A percentile compares a stretch with the other conserved stretches of the same genome.
These are phyloP conservation scores for Drosophila pachea DNA, from an alignment of 1,140 invertebrate species.

Conservation along the genomic window DNA sequence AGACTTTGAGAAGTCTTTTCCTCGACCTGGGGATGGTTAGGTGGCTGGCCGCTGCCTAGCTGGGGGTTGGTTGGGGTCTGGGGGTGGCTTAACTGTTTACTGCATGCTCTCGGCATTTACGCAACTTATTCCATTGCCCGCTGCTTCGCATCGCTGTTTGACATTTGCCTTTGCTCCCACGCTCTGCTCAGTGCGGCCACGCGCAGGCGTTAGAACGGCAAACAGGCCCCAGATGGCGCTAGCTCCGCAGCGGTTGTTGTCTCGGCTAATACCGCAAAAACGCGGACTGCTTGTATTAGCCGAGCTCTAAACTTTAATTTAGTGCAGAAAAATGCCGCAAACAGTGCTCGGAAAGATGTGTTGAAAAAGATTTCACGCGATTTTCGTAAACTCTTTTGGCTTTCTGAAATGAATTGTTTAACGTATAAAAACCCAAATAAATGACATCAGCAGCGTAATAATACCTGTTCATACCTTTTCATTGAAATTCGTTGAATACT, in stretches of 20 bases:
- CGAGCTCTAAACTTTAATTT: neutral
- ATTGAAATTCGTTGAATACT: too few relatives aligned
- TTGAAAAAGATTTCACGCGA: too few relatives aligned
- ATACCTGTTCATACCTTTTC: too few relatives aligned
- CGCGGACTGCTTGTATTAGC: neutral
- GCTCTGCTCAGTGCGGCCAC: neutral
- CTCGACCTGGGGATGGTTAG: constrained; percentile 8
- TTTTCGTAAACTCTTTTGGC: too few relatives aligned
- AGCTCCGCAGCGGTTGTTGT: neutral
- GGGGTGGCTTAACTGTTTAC: constrained; percentile 62
- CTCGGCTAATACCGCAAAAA: neutral
- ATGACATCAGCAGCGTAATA: too few relatives aligned
- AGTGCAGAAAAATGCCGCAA: too few relatives aligned
- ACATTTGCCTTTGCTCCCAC: constrained; percentile 42
- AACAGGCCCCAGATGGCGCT: constrained; percentile 7
- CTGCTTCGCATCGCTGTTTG: constrained; percentile 53
- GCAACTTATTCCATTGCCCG: constrained; percentile 32
- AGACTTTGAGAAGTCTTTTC: constrained; percentile 8
- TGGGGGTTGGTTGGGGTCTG: constrained; percentile 22
- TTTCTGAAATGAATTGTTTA: too few relatives aligned
- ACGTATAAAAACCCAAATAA: too few relatives aligned
- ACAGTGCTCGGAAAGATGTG: too few relatives aligned
- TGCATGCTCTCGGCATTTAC: constrained; percentile 44
- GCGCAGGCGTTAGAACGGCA: constrained; percentile 17
- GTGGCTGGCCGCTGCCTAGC: neutral